Base-by-base conservation (phyloP, 2,797 vertebrate species). In the Lophotriccus pileatus region DNA sequence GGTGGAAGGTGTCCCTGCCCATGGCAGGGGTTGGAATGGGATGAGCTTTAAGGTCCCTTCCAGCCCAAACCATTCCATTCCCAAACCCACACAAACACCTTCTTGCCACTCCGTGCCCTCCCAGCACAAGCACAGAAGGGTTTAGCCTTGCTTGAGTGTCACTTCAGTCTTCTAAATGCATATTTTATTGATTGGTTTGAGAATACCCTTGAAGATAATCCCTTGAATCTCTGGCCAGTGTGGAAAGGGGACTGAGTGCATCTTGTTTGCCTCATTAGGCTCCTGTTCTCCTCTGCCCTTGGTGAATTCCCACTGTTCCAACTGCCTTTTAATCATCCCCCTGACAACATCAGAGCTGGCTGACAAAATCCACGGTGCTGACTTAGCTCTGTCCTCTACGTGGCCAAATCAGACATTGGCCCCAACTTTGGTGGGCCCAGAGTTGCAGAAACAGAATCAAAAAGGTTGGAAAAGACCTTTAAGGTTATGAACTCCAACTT, bases 51-150 rank as follows among this genome's bases (percentile, higher is more conserved):
- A 64, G 30, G 15, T 44, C 43, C 43, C 32, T 46, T 46, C 43
- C 43, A 34, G 5, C 63, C 12, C 23, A 34, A 66, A 66, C 23
- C 43, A 46, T 34, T 66, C 43, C 6, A 14, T 24, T 39, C 37
- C 13, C 37, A 39, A 39, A 64, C 41, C 34, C 43, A 34, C 23
- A 66, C 32, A 46, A 14, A 25, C 6, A 43, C 18, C 12, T 12
- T 50, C 62, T 59, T 12, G 46, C 6, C 3, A 24, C 41, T 9
- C 91, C 4, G 36, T 1, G 11, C 34, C 2, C 50, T 23, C 67
- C 46, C 5, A 11, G 43, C 32, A 19, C 1, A 10, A 67, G 17
- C 12, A 2, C 0, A 12, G 1, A 20, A 4, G 52, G 23, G 12
- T 60, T 59, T 13, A 22, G 32, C 37, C 64, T 39, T 14, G 37